Evolutionary conservation across 2,888 invertebrate species (phyloP), one percentile per base, ranked within the genome.

Genomic region (Germaria angustata): DNA sequence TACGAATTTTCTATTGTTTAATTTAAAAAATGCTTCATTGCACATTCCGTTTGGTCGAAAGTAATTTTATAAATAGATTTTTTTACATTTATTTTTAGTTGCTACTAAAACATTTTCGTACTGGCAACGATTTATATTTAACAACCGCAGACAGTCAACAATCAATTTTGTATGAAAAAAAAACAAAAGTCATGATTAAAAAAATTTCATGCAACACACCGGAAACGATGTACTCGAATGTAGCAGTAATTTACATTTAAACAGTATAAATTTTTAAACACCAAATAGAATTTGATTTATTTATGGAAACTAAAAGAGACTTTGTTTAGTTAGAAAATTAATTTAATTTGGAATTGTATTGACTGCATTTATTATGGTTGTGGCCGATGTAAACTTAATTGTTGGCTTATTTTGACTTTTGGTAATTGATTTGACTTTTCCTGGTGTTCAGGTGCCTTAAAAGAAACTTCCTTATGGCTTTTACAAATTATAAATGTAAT

Each of bases 61-160:
- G 46, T 61, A 57, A 75, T 66, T 71, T 69, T 79, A 79, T 71
- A 75, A 82, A 82, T 82, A 79, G 36, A 68, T 15, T 68, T 78
- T 61, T 49, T 46, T 53, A 53, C 1, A 36, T 44, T 44, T 77
- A 75, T 79, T 73, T 80, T 75, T 80, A 75, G 53, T 36, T 53
- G 39, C 17, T 41, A 57, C 51, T 41, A 53, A 71, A 59, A 46
- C 34, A 66, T 81, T 77, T 77, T 20, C 55, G 32, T 32, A 5
- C 9, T 28, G 34, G n/a, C 28, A 55, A 41, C 20, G 55, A 55
- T 69, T 69, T 81, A 81, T 78, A 78, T 81, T 81, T 78, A 81
- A 81, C 73, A 68, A 61, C 28, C 17, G 9, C 9, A 53, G 61
- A 69, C 68, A 77, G 24, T 36, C 76, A 59, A 32, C 15, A 41